Evolutionary conservation across 53 echinoderm and acorn worm genomes (phyloP), one percentile per base, ranked within the genome.

Genomic region (Mesocentrotus franciscanus): DNA sequence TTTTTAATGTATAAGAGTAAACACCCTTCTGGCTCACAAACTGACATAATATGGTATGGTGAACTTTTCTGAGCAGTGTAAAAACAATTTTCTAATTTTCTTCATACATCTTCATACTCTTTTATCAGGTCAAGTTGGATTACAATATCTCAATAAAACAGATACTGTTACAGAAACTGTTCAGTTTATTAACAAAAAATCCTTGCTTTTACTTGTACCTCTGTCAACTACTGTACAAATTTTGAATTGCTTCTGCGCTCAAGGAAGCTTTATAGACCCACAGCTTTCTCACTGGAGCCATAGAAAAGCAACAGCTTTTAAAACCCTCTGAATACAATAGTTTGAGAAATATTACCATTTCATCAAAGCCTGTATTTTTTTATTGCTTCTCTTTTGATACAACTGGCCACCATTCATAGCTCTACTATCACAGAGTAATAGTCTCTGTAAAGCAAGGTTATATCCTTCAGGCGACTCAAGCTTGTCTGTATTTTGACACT

Each of bases 401-500:
- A 2, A n/a, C 17, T 27, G 14, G 22, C 58, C 9, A n/a, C 36
- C 57, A 85, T 85, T 57, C 24, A 58, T 26, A 14, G 58, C 4
- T n/a, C 29, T 87, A 57, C 58, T 87, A 57, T 87, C n/a, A 57
- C 8, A 13, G 56, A 35, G 87, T 27, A 18, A 64, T 64, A 64
- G 20, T 58, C 27, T 1, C 87, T 57, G 1, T 57, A 58, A 14
- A 57, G 58, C 87, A 57, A 87, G 87, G 87, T 58, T 29, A 87
- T 58, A 58, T 87, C 87, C 87, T 87, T 87, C 58, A 58, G 87
- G 87, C 87, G 58, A 58, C 87, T 2, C 17, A n/a, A 58, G 39
- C 58, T 87, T 29, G 58, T 87, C 87, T 87, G 12, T 59, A 24
- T 87, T 87, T 58, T 87, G 87, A 87, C 87, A 87, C 56, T 87